Conservation (phyloP, 2,888 invertebrate genomes). For the Pelosia muscerda region DNA sequence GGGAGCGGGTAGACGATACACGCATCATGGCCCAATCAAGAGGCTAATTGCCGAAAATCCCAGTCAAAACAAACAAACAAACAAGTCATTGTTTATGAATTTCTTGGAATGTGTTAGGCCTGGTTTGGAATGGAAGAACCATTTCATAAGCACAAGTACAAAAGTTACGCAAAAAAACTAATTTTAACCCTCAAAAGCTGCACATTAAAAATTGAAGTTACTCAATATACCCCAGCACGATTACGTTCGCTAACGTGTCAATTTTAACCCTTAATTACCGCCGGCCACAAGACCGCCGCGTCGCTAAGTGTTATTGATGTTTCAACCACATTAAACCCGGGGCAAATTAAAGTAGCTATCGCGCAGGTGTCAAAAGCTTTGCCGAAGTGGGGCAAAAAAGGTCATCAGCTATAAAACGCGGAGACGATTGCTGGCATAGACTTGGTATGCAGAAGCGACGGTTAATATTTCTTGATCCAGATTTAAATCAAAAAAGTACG, state of each 20-base stretch:
- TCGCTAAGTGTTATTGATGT: constrained; percentile 80
- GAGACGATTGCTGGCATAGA: constrained; percentile 66
- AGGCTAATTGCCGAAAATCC: too few relatives aligned
- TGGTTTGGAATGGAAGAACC: too few relatives aligned
- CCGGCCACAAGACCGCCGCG: constrained; percentile 60
- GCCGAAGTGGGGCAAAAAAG: constrained; percentile 80
- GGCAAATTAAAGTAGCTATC: constrained; percentile 77
- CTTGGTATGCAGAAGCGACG: constrained; percentile 37
- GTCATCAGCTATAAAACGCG: constrained; percentile 78
- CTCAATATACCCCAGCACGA: constrained; percentile 53
- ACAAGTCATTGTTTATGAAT: too few relatives aligned
- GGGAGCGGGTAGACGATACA: too few relatives aligned
- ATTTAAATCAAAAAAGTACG: too few relatives aligned
- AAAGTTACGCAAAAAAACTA: constrained; percentile 9
- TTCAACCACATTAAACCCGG: constrained; percentile 67
- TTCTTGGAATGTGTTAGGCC: too few relatives aligned
- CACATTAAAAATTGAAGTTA: background rate
- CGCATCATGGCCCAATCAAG: too few relatives aligned
- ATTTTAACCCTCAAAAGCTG: constrained; percentile 25
- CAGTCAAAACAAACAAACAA: too few relatives aligned
- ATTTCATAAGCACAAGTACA: too few relatives aligned
- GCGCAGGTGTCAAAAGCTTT: constrained; percentile 83
- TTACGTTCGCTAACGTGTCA: constrained; percentile 73
- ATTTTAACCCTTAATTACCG: constrained; percentile 77
- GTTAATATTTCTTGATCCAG: background rate